These are phyloP conservation scores for Premnoplex brunnescens DNA, from an alignment of 2,797 vertebrate species.

Conservation along the genomic window DNA sequence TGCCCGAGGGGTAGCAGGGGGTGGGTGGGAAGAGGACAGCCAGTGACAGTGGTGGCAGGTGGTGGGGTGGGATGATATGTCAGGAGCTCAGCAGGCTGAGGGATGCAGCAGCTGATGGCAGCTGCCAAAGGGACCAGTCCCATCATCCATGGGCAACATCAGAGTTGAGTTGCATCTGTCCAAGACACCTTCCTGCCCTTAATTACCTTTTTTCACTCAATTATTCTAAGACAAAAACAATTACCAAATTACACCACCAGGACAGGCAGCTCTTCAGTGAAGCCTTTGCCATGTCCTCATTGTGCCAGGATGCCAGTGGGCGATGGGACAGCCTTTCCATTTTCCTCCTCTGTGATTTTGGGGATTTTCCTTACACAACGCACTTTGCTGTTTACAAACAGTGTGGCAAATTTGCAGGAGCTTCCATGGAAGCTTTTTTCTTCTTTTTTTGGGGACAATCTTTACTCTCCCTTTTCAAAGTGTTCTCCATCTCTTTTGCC, in stretches of 20 bases:
- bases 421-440: not conserved
- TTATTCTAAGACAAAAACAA: not conserved
- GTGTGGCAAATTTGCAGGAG: not conserved
- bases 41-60: not conserved
- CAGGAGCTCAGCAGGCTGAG: not conserved
- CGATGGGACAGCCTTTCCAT: not conserved
- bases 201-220: not conserved
- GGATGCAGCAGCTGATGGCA: rapidly evolving
- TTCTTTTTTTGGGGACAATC: not conserved
- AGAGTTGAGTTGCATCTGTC: not conserved
- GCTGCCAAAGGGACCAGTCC: not conserved
- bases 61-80: not conserved
- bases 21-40: not conserved
- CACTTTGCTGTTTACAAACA: not conserved
- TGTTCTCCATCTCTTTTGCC: conserved; percentile 58
- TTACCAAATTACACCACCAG: not conserved
- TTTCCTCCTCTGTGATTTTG: not conserved
- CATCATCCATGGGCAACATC: rapidly evolving
- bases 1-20: rapidly evolving
- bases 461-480: conserved; percentile 72
- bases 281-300: not conserved
- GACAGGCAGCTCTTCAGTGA: not conserved
- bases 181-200: conserved; percentile 4
- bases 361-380: not conserved
- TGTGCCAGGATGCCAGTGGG: not conserved